Evolutionary conservation across 2,888 invertebrate genomes (phyloP), one percentile per base, ranked within the genome.

Genomic region (Criorhina ranunculi): DNA sequence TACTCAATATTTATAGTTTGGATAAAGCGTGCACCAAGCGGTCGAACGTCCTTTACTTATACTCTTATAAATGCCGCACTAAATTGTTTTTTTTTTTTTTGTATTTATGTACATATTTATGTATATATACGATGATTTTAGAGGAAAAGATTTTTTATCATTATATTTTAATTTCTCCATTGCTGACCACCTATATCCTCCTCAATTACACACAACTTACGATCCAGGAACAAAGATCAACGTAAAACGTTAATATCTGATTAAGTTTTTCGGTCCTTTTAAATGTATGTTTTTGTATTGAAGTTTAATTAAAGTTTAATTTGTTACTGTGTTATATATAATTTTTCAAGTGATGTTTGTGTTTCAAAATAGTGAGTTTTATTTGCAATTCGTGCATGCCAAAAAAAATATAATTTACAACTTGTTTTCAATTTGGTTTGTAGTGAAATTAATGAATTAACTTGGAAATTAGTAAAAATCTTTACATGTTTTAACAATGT

Each of bases 361-460:
- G 67, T 67, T 77, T 31, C 2, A 51, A 42, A 57, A 40, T 7
- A 5, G 33, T 57, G 67, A 33, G 51, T 59, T 67, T 67, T 55
- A 64, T 57, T 66, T 67, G 17, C 42, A 9, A 33, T 69, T 42
- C 62, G 12, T 70, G 78, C 70, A 70, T 78, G 15, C 64, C 0
- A 33, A 46, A 51, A 51, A 40, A 42, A 4, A 33, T 51, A 53
- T 44, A 9, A 57, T 60, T 62, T 78, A 19, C 40, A 5, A 24
- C 5, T 72, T 69, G 12, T 49, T 46, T 72, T 17, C 29, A 31
- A 42, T 69, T 69, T 77, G 44, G 59, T 77, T 69, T 53, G 67
- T 77, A 77, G 59, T 17, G 15, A 11, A 29, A 12, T n/a, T 37
- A 59, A 57, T 67, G 40, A 46, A 31, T 77, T 77, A 3, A 19